A percentile compares a stretch with the other conserved stretches of the same genome.
Conservation (phyloP, 2,113 vertebrate genomes). For the Salvator merianae region DNA sequence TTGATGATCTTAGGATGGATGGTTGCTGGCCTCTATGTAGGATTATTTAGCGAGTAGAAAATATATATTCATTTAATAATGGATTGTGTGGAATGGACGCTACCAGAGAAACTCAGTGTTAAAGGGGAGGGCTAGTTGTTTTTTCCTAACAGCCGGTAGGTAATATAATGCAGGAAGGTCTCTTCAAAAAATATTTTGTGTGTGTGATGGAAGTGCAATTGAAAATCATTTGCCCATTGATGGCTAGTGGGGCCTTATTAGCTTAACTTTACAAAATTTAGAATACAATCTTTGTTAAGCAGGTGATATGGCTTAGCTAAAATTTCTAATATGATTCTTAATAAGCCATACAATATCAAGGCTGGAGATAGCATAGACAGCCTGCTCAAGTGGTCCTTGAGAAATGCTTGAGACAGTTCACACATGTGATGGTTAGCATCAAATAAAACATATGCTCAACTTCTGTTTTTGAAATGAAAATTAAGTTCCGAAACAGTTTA, state of each 20-base stretch:
- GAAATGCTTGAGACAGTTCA: background rate
- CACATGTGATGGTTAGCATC: background rate
- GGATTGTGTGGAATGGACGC: background rate
- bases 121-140: background rate
- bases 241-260: background rate
- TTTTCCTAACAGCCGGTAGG: background rate
- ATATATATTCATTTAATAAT: background rate
- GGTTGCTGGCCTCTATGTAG: no score
- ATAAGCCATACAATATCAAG: background rate
- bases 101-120: background rate
- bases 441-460: background rate
- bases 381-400: background rate
- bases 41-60: background rate
- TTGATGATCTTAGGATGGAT: no score
- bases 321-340: background rate
- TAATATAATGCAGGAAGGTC: no score
- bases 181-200: no score
- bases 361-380: background rate
- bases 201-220: background rate
- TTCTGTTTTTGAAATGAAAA: background rate
- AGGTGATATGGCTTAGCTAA: background rate
- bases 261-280: background rate
- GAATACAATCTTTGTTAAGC: background rate
- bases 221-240: background rate
- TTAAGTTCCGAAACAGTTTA: background rate